phyloP scores from a whole-genome alignment of 92 coral and sea anemone genomes.

The Desmophyllum pertusum region DNA sequence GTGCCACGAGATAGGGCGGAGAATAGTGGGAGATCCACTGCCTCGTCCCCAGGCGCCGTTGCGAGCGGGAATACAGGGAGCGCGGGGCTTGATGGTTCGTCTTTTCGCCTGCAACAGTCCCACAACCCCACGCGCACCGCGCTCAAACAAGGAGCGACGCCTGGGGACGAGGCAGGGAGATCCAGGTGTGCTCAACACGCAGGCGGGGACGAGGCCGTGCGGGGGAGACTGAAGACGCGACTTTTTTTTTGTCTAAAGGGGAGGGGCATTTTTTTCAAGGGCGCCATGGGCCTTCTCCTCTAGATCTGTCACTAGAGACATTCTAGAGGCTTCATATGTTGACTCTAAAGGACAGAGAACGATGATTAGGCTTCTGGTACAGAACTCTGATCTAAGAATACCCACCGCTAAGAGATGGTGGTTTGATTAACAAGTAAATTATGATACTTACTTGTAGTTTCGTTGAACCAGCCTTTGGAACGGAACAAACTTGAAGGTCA shows the following conservation, averaged over 20 bases:
- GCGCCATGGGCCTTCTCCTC: background rate
- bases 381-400: background rate
- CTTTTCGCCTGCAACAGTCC: too few relatives aligned
- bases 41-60: too few relatives aligned
- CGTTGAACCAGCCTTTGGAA: constrained; percentile 74
- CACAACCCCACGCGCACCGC: too few relatives aligned
- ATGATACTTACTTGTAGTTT: constrained; percentile 75
- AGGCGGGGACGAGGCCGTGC: too few relatives aligned
- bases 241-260: too few relatives aligned
- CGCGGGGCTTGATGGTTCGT: too few relatives aligned
- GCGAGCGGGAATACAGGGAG: too few relatives aligned
- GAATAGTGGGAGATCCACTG: too few relatives aligned
- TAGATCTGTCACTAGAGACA: background rate
- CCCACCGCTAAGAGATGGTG: background rate
- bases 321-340: background rate
- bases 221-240: too few relatives aligned
- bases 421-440: background rate
- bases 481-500: constrained; percentile 77
- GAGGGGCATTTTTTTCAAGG: too few relatives aligned
- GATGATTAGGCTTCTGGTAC: background rate
- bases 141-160: too few relatives aligned
- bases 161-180: background rate
- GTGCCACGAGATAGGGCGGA: background rate
- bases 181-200: background rate
- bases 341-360: too few relatives aligned